Conservation (phyloP, 2,113 vertebrate genomes). For the Emydocephalus ijimae region DNA sequence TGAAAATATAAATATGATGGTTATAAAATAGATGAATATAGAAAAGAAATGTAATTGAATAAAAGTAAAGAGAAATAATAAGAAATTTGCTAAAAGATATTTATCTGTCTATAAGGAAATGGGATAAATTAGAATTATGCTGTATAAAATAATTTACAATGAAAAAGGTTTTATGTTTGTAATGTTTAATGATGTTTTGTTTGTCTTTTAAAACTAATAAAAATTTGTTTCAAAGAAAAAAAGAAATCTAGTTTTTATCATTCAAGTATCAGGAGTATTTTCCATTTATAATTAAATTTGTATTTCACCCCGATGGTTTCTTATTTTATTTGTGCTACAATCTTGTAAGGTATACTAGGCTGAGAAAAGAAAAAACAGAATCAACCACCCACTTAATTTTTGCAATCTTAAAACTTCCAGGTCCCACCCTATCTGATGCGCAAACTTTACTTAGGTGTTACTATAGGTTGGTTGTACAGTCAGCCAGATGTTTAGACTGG, state of each 20-base stretch:
- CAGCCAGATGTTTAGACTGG: background rate
- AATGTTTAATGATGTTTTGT: too few relatives aligned
- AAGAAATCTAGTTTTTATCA: background rate
- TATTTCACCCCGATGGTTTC: background rate
- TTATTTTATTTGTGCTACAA: background rate
- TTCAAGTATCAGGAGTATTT: background rate
- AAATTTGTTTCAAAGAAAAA: too few relatives aligned
- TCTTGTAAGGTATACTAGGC: background rate
- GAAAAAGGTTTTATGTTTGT: too few relatives aligned
- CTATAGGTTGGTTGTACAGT: background rate
- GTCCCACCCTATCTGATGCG: background rate
- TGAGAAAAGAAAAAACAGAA: background rate
- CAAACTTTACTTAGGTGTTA: background rate
- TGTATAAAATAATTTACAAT: too few relatives aligned
- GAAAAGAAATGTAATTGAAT: too few relatives aligned
- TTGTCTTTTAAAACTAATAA: too few relatives aligned
- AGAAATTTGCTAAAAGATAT: too few relatives aligned
- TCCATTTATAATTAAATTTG: background rate
- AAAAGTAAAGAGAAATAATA: too few relatives aligned
- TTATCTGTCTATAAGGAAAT: too few relatives aligned
- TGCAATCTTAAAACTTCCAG: background rate
- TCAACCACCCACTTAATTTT: background rate
- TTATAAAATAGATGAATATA: too few relatives aligned
- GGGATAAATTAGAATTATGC: too few relatives aligned
- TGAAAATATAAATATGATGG: too few relatives aligned